Base-by-base conservation (phyloP, 2,797 vertebrate genomes). In the Morus bassanus region DNA sequence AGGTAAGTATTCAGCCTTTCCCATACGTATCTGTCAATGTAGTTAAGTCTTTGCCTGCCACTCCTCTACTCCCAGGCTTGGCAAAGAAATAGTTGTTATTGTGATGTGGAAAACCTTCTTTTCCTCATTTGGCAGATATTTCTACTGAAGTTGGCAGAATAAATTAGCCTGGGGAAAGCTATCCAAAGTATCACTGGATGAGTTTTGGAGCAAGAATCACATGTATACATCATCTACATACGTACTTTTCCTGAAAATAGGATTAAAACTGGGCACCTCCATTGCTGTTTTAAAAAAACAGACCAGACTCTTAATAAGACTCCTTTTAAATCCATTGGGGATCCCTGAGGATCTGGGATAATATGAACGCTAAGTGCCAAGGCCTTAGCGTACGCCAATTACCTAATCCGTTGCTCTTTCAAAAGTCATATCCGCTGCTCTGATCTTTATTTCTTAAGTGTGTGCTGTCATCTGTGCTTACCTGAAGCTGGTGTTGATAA, bases 21-120 rank as follows among this genome's bases (percentile, higher is more conserved):
- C 59, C 91, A 93, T 83, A 91, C 41, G 6, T 60, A 86, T 91
- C 85, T 95, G 92, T 96, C 94, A 88, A 18, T 78, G 33, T 18
- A 87, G 46, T 81, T 91, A 88, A 82, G 61, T 72, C 37, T 88
- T 41, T 79, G 61, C 77, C 70, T 92, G 57, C 81, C 92, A 88
- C 85, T 92, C 87, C 86, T 96, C 72, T 75, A 89, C 92, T 95
- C 28, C 43, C 30, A 93, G 90, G 72, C 86, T 89, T 96, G 95
- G 95, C 89, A 95, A 77, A 85, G 43, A 83, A 83, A 43, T n/a
- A 64, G 56, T 74, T 93, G 28, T 46, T 95, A 79, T 73, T 93
- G 60, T 77, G 59, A 87, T 93, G 75, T 76, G 82, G 88, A 95
- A 96, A 96, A 53, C 17, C 65, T 91, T 69, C 17, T 93, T 96